These are phyloP conservation scores for Endotricha flammealis DNA, from an alignment of 2,888 invertebrate genomes.

Conservation along the genomic window DNA sequence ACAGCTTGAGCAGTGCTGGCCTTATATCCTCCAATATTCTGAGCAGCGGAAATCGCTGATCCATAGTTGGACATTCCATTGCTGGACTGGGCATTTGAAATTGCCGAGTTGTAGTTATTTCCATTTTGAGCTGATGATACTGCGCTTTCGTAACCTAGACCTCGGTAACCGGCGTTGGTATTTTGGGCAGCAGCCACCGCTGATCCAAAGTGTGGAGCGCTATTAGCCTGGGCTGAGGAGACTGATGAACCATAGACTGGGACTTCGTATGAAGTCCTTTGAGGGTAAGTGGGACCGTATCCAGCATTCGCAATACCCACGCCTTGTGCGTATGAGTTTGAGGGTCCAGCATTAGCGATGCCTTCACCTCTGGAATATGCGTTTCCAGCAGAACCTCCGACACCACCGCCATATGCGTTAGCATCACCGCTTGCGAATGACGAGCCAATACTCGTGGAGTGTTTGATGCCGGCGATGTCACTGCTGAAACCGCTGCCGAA, in stretches of 20 bases:
- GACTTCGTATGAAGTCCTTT: neutral
- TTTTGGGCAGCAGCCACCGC: slow-evolving; percentile 27
- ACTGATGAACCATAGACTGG: slow-evolving; percentile 1
- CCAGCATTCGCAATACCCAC: slow-evolving; percentile 27
- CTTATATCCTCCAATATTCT: slow-evolving; percentile 40
- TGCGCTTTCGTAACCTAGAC: slow-evolving; percentile 27
- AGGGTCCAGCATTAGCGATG: slow-evolving; percentile 40
- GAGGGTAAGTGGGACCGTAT: slow-evolving; percentile 1
- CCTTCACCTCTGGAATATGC: slow-evolving; percentile 51
- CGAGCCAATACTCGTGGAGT: slow-evolving; percentile 52
- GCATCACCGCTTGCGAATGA: slow-evolving; percentile 53
- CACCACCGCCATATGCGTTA: slow-evolving; percentile 49
- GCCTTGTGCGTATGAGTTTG: slow-evolving; percentile 24
- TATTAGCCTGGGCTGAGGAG: slow-evolving; percentile 3
- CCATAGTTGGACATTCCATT: slow-evolving; percentile 33
- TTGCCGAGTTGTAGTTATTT: slow-evolving; percentile 32
- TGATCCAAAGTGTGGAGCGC: slow-evolving; percentile 13
- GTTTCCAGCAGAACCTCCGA: slow-evolving; percentile 29
- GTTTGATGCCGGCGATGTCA: slow-evolving; percentile 61
- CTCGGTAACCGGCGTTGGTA: slow-evolving; percentile 12
- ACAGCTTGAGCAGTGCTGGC: slow-evolving; percentile 49
- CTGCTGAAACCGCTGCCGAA: slow-evolving; percentile 63
- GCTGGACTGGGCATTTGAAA: slow-evolving; percentile 35
- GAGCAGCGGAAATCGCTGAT: slow-evolving; percentile 45
- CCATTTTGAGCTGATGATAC: slow-evolving; percentile 37